Evolutionary conservation across 2,113 vertebrate species (phyloP).

Genomic region (Prunella himalayana): DNA sequence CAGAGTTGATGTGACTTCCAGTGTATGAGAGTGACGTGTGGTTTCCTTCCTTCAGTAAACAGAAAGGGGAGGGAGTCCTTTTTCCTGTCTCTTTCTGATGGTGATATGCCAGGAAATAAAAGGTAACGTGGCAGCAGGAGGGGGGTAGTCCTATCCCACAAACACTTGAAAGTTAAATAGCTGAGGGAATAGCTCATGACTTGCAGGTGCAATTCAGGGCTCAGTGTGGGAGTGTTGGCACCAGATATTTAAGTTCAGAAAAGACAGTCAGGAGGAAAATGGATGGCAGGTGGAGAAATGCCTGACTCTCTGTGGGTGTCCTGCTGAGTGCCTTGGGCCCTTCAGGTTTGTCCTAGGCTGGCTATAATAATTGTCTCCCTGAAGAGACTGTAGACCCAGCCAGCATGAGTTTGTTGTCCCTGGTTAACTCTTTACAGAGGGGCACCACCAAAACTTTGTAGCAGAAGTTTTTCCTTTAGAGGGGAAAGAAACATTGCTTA

Average conservation of each 20-base stretch:
- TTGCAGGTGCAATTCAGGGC: background rate
- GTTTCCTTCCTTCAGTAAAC: background rate
- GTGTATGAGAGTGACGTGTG: rapidly evolving
- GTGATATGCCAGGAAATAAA: background rate
- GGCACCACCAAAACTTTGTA: background rate
- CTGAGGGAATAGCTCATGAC: background rate
- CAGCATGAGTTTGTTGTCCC: background rate
- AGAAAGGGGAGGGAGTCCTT: background rate
- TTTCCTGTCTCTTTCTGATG: background rate
- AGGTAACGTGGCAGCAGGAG: background rate
- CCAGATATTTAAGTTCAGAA: background rate
- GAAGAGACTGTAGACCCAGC: background rate
- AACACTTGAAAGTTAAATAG: background rate
- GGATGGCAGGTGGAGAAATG: background rate
- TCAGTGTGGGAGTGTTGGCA: background rate
- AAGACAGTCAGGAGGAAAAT: background rate
- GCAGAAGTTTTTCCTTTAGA: background rate
- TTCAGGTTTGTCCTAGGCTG: background rate
- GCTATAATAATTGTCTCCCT: background rate
- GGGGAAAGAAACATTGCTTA: background rate
- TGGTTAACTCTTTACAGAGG: background rate
- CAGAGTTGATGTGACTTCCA: background rate
- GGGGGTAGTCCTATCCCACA: background rate
- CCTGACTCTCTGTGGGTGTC: background rate
- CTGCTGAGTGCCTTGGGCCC: background rate